Percentiles rank a stretch among this genome's conserved stretches.
phyloP scores from a whole-genome alignment of 2,888 invertebrate species.

The Habrosyne pyritoides region DNA sequence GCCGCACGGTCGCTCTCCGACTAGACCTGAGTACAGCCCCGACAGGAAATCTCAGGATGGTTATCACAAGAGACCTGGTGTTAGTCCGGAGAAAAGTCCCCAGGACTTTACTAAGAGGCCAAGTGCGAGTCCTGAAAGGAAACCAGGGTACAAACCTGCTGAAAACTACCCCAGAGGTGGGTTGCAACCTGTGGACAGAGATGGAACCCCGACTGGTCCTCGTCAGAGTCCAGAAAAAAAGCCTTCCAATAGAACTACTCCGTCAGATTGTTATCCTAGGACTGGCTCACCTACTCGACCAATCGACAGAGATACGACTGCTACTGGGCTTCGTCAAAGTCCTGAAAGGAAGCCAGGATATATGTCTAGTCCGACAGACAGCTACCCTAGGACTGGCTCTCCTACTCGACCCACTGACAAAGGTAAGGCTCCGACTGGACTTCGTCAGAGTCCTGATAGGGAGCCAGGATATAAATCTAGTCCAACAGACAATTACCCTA shows the following conservation, averaged over 20 bases:
- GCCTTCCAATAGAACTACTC: conserved; percentile 22
- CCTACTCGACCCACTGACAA: conserved; percentile 4
- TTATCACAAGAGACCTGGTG: conserved; percentile 46
- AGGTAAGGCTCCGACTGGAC: conserved; percentile 25
- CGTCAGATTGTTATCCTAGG: conserved; percentile 22
- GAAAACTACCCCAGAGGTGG: conserved; percentile 7
- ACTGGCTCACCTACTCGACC: conserved; percentile 14
- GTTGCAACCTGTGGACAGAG: background rate
- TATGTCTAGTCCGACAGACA: conserved; percentile 13
- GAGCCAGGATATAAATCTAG: conserved; percentile 19
- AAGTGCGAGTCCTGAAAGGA: conserved; percentile 49
- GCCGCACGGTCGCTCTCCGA: conserved; percentile 53
- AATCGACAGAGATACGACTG: conserved; percentile 12
- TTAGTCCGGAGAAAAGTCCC: conserved; percentile 61
- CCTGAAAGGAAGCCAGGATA: conserved; percentile 39
- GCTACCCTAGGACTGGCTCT: conserved; percentile 14
- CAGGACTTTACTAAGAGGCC: conserved; percentile 33
- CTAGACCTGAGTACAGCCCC: conserved; percentile 52
- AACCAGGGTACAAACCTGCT: conserved; percentile 18
- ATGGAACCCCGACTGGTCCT: background rate
- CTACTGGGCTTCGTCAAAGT: conserved; percentile 35
- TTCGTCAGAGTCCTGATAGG: conserved; percentile 45
- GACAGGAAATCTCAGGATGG: conserved; percentile 52
- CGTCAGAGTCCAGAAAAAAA: conserved; percentile 34
- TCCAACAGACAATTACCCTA: too few relatives aligned